A percentile compares a stretch with the other conserved stretches of the same genome.
Evolutionary conservation across 1,140 invertebrate genomes (phyloP).

Genomic region (Zophobas morio): DNA sequence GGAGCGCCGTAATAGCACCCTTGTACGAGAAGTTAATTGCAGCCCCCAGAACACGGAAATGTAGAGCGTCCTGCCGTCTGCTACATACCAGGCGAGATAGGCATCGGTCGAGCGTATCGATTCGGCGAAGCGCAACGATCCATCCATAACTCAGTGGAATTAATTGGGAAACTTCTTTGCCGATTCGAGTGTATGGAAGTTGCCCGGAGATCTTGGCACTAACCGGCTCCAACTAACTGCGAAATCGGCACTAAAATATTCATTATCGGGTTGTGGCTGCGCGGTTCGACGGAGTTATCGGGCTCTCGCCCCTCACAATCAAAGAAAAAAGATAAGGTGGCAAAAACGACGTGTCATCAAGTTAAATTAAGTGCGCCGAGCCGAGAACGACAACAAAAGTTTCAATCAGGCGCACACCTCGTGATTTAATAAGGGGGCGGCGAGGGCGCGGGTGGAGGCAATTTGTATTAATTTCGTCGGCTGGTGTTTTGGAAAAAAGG

Average conservation of each 20-base stretch:
- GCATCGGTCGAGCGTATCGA: background rate
- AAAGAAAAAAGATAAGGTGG: background rate
- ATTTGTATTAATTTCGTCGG: no score
- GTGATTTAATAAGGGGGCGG: no score
- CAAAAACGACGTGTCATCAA: conserved; percentile 2
- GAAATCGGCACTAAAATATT: conserved; percentile 13
- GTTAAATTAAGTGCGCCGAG: background rate
- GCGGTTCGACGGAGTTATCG: background rate
- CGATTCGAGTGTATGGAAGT: background rate
- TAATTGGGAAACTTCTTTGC: conserved; percentile 10
- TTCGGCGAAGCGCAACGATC: background rate
- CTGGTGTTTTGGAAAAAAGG: no score
- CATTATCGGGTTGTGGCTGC: background rate
- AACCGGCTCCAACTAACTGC: background rate
- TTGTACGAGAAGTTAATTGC: no score
- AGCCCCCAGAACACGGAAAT: no score
- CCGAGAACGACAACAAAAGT: background rate
- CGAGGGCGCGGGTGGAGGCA: background rate
- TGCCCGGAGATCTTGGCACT: background rate
- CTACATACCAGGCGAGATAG: background rate
- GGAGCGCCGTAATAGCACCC: no score
- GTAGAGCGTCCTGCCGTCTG: background rate
- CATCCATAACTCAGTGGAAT: conserved; percentile 4
- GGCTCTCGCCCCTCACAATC: background rate
- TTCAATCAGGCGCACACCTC: conserved; percentile 3